Evolutionary conservation across 2,888 invertebrate species (phyloP), one percentile per base, ranked within the genome.

Genomic region (Torymus auratus): DNA sequence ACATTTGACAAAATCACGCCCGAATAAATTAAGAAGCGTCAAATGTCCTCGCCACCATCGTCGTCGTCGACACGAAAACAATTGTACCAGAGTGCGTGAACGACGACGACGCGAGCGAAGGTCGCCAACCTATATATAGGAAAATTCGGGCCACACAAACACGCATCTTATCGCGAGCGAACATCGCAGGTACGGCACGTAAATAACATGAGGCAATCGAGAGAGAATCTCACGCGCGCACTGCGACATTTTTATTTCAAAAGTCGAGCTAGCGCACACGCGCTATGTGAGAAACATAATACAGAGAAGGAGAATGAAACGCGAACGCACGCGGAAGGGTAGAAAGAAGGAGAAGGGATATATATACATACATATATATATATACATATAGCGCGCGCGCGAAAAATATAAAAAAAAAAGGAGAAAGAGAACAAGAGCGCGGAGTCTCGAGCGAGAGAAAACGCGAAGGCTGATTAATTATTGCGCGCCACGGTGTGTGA

Each of bases 381-480:
- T 53, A 71, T 10, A 71, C 0, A 52, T 17, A 2, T 0, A n/a
- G 50, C 41, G 11, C 23, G 23, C 14, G 23, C 14, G 28, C 7
- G n/a, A 41, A 72, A 52, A 72, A 55, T 58, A 60, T 52, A 83
- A 73, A 73, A 81, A 77, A 64, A 68, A 67, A 75, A 65, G 23
- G 67, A 75, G 52, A 58, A 64, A 14, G 56, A 28, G 14, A 17
- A 14, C 50, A 20, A 62, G 56, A 70, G 62, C 56, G 70, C 70
- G 64, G 67, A 69, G 58, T 81, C 80, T 75, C 68, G 69, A 81
- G 73, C 76, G 60, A 52, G 75, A 83, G 71, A 80, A 78, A 83
- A 56, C 70, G 82, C 80, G 71, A 82, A 83, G 81, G 79, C 78
- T 82, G 77, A 78, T 80, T 75, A 83, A 79, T 82, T 76, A 78